These are phyloP conservation scores for Strigops habroptila DNA, from an alignment of 2,113 vertebrate genomes.

Conservation along the genomic window DNA sequence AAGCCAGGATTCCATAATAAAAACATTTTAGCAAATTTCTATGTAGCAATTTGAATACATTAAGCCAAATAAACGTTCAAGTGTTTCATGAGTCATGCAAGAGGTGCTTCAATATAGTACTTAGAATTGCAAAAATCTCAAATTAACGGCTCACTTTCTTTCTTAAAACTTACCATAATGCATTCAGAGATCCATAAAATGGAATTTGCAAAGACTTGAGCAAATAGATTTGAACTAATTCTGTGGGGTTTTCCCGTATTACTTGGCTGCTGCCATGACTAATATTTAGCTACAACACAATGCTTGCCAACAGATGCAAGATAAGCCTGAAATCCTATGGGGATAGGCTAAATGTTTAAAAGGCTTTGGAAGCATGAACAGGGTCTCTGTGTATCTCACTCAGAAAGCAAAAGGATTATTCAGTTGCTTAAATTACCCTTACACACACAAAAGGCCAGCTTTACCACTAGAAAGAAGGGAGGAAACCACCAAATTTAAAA, in stretches of 20 bases:
- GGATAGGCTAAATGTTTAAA: neutral
- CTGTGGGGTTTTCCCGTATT: neutral
- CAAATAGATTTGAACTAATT: neutral
- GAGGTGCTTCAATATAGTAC: neutral
- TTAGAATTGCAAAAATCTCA: neutral
- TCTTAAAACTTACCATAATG: neutral
- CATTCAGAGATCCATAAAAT: neutral
- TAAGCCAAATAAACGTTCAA: neutral
- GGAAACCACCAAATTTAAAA: neutral
- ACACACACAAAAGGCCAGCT: neutral
- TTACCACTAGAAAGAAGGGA: neutral
- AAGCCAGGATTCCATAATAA: neutral
- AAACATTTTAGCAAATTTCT: neutral
- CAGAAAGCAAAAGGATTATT: conserved; percentile 2
- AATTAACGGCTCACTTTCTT: neutral
- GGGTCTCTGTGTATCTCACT: neutral
- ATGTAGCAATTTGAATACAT: neutral
- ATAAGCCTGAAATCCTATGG: neutral
- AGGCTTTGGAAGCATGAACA: neutral
- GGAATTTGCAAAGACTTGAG: neutral
- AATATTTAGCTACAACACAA: conserved; percentile 31
- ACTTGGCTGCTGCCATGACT: neutral
- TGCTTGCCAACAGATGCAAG: conserved; percentile 2
- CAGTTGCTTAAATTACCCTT: neutral
- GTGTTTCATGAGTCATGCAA: neutral